Evolutionary conservation across 2,797 vertebrate species (phyloP).

Genomic region (Chlorospingus flavigularis): DNA sequence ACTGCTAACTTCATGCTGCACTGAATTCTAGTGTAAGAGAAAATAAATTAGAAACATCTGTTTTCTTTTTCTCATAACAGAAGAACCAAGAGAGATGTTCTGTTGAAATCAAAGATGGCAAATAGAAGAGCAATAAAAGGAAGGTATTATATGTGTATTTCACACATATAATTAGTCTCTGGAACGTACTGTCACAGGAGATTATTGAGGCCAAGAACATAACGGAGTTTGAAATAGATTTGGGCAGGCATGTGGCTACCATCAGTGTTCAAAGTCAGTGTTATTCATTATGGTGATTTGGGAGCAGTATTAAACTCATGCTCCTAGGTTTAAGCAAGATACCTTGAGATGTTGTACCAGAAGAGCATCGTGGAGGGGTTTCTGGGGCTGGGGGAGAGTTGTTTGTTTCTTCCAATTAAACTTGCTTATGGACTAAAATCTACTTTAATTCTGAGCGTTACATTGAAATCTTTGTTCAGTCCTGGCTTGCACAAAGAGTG

Average conservation of each 20-base stretch:
- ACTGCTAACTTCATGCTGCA: background rate
- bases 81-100: background rate
- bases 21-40: background rate
- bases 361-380: background rate
- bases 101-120: constrained; percentile 16
- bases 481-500: accelerated
- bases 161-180: background rate
- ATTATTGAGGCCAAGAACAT: background rate
- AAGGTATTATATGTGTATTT: background rate
- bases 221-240: background rate
- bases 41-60: constrained; percentile 26
- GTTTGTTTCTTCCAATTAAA: background rate
- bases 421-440: background rate
- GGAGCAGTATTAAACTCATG: background rate
- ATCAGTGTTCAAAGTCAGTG: background rate
- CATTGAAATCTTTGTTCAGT: background rate
- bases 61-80: background rate
- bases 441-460: background rate
- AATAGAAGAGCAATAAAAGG: constrained; percentile 7
- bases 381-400: background rate
- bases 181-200: background rate
- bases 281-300: background rate
- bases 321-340: background rate
- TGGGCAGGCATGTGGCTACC: background rate
- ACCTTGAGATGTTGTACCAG: background rate